These are phyloP conservation scores for Jordanella pulchra DNA, from an alignment of 2,797 vertebrate species.

Conservation along the genomic window DNA sequence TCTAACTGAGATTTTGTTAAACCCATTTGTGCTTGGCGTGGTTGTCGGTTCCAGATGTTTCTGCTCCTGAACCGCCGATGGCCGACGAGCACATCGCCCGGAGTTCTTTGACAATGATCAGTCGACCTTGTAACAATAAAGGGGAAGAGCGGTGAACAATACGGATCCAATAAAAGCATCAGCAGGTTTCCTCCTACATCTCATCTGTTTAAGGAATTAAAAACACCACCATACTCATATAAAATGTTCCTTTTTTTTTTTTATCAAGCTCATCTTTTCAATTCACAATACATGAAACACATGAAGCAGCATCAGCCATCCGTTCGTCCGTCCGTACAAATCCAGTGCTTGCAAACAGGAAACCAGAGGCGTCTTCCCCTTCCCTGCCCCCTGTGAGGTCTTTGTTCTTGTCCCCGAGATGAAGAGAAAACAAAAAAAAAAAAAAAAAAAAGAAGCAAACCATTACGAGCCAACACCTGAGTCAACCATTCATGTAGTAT, in stretches of 20 bases:
- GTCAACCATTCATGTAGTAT: conserved; percentile 23
- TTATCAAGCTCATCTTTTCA: conserved; percentile 40
- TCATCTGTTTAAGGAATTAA: conserved; percentile 47
- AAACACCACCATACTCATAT: conserved; percentile 53
- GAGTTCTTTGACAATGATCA: conserved; percentile 12
- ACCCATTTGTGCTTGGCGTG: conserved; percentile 46
- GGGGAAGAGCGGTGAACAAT: too few relatives aligned
- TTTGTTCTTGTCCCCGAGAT: conserved; percentile 19
- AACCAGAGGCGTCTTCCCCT: neutral
- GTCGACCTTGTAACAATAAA: conserved; percentile 32
- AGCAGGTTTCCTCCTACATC: conserved; percentile 12
- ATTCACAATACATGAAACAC: conserved; percentile 35
- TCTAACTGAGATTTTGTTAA: conserved; percentile 3
- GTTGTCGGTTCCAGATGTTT: conserved; percentile 4
- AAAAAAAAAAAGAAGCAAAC: conserved; percentile 19
- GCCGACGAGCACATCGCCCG: neutral
- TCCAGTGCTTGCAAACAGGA: neutral
- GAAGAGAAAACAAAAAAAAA: conserved; percentile 13
- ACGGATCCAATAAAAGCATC: conserved; percentile 20
- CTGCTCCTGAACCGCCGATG: neutral
- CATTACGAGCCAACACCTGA: conserved; percentile 43
- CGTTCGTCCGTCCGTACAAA: neutral
- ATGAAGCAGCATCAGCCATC: conserved; percentile 10
- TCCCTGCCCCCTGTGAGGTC: neutral
- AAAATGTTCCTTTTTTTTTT: conserved; percentile 51